Percentiles rank a stretch among this genome's conserved stretches.
These are phyloP conservation scores for Malaclemys terrapin DNA, from an alignment of 2,113 vertebrate genomes.

Conservation along the genomic window DNA sequence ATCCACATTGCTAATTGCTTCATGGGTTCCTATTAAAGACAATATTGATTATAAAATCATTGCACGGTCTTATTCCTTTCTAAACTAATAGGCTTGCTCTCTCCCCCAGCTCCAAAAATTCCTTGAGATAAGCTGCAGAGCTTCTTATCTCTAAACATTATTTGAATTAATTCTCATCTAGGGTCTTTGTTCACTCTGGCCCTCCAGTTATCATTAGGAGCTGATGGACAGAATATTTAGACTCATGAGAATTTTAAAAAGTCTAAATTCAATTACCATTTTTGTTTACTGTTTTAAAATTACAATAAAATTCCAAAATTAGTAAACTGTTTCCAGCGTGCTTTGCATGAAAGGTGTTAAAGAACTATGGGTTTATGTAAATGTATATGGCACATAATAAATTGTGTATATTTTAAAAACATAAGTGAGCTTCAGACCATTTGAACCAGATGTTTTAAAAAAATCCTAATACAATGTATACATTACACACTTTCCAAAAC, in stretches of 20 bases:
- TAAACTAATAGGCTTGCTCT: not conserved
- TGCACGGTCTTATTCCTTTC: conserved; percentile 7
- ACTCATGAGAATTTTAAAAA: not conserved
- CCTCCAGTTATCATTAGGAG: not conserved
- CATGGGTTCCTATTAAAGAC: conserved; percentile 53
- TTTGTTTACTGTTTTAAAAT: conserved; percentile 2
- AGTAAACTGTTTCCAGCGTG: not conserved
- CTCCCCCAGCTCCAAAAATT: not conserved
- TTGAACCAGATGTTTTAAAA: not conserved
- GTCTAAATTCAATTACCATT: not conserved
- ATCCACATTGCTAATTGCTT: conserved; percentile 12
- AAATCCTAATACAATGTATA: not conserved
- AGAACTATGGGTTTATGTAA: not conserved
- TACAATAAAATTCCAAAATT: too few relatives aligned
- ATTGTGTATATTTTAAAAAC: not conserved
- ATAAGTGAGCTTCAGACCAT: not conserved
- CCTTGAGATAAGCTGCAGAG: not conserved
- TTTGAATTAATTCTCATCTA: not conserved
- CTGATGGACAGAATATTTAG: not conserved
- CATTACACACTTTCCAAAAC: conserved; percentile 32
- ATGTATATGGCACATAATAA: not conserved
- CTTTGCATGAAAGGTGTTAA: not conserved
- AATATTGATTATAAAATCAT: conserved; percentile 46
- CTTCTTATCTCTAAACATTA: not conserved
- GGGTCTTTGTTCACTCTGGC: not conserved